These are phyloP conservation scores for Synodontis membranacea DNA, from an alignment of 2,113 vertebrate species.

Conservation along the genomic window DNA sequence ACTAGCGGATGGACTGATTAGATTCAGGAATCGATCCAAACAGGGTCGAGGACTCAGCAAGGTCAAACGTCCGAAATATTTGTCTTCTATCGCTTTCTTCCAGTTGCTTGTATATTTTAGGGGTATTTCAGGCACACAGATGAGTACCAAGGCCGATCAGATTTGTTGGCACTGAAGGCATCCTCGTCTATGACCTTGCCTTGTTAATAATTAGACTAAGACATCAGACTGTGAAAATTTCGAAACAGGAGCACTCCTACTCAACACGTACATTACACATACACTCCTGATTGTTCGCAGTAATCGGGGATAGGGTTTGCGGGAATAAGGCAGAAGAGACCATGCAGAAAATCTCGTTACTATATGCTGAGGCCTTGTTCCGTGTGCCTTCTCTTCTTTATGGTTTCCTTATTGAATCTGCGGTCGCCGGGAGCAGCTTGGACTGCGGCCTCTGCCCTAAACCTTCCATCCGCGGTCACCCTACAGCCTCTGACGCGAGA, in stretches of 20 bases:
- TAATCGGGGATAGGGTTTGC: slow-evolving; percentile 27
- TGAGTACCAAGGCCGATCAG: not conserved
- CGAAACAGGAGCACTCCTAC: not conserved
- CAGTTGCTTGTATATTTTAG: not conserved
- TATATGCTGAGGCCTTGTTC: not conserved
- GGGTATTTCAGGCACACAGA: not conserved
- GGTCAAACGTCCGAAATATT: not conserved
- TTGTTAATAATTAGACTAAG: not conserved
- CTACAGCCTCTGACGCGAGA: slow-evolving; percentile 33
- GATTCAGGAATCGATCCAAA: not conserved
- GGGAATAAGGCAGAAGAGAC: not conserved
- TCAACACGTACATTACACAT: not conserved
- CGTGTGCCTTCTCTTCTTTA: slow-evolving; percentile 3
- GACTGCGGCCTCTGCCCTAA: slow-evolving; percentile 35
- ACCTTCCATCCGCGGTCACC: slow-evolving; percentile 41
- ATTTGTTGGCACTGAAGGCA: not conserved
- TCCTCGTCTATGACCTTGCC: not conserved
- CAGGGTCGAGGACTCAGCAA: not conserved
- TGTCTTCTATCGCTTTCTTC: not conserved
- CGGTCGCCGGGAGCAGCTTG: slow-evolving; percentile 15
- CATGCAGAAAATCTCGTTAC: slow-evolving; percentile 1
- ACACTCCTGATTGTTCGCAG: not conserved
- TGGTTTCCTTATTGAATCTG: slow-evolving; percentile 38
- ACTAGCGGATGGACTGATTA: not conserved
- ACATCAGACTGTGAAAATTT: not conserved